Base-by-base conservation (phyloP, 2,113 vertebrate species). In the Odobenus rosmarus region DNA sequence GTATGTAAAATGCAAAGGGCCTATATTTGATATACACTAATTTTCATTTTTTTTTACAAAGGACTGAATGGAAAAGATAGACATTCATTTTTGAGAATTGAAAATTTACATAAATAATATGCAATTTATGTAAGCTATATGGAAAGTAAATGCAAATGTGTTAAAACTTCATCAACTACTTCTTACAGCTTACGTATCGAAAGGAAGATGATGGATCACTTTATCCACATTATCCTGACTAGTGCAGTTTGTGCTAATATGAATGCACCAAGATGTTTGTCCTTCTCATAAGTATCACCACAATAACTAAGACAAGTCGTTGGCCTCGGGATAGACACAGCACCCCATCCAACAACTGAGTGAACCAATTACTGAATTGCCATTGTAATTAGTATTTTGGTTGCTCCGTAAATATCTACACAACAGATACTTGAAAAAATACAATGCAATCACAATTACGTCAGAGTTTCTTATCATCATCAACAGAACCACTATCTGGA, bases 321-420 rank as follows among this genome's bases (percentile, higher is more conserved):
- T 96, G 67, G 59, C 96, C 95, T 97, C 61, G 42, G 59, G 42
- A 79, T 42, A 5, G 33, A 74, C 28, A 88, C 18, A 64, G 46
- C 6, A 62, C 4, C 19, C 31, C 53, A 83, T 61, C 28, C 71
- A 97, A 76, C 55, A 90, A 24, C 12, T 77, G n/a, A 79, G 62
- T 88, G 36, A 96, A 85, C 26, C 28, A 92, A 55, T 92, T 62
- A 61, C 15, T 55, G 31, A 95, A 46, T 79, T 61, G 26, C 36
- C 31, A 11, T 90, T 74, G 49, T 81, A 49, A 85, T 39, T 84
- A 90, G 71, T 72, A 64, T 88, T 55, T 61, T 95, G 21, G 13
- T 46, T 93, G 31, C 26, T 23, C 72, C 4, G 84, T 69, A 5
- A 39, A 69, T n/a, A n/a, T 18, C 64, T 69, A n/a, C 26, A 82